Conservation (phyloP, 2,113 vertebrate genomes). For the Felis chaus region DNA sequence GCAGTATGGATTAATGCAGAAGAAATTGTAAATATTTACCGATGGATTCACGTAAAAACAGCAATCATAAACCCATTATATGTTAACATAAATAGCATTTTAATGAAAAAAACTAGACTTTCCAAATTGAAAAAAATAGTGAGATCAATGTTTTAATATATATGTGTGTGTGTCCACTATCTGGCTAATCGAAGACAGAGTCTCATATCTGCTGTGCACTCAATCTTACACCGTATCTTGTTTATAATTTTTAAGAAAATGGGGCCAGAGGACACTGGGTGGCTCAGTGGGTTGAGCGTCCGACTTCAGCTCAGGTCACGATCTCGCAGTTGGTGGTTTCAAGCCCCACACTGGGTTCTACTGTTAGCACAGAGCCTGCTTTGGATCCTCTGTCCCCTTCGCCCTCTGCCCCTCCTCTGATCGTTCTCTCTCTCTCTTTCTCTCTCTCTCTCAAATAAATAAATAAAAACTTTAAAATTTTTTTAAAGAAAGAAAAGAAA, state of each 20-base stretch:
- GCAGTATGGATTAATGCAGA: neutral
- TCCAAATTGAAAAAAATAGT: neutral
- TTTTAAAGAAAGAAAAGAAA: neutral
- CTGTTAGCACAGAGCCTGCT: no score
- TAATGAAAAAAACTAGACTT: neutral
- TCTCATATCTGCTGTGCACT: neutral
- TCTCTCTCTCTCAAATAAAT: no score
- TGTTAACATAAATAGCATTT: neutral
- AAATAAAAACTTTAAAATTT: no score
- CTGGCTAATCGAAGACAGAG: neutral
- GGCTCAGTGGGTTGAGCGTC: no score
- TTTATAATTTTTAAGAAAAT: neutral
- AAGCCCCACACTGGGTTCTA: no score
- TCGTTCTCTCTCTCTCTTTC: no score
- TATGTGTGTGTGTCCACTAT: neutral
- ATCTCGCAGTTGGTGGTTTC: no score
- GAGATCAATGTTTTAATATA: neutral
- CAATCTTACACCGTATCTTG: fast-evolving
- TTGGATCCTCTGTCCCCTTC: no score
- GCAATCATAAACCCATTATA: neutral
- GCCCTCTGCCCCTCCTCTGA: no score
- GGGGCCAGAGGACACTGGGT: no score
- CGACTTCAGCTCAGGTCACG: no score
- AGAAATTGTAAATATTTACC: neutral
- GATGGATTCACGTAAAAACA: neutral